Percentiles rank a stretch among this genome's conserved stretches.
These are phyloP conservation scores for Parazoanthus atlanticus DNA, from an alignment of 92 coral and sea anemone genomes.

Conservation along the genomic window DNA sequence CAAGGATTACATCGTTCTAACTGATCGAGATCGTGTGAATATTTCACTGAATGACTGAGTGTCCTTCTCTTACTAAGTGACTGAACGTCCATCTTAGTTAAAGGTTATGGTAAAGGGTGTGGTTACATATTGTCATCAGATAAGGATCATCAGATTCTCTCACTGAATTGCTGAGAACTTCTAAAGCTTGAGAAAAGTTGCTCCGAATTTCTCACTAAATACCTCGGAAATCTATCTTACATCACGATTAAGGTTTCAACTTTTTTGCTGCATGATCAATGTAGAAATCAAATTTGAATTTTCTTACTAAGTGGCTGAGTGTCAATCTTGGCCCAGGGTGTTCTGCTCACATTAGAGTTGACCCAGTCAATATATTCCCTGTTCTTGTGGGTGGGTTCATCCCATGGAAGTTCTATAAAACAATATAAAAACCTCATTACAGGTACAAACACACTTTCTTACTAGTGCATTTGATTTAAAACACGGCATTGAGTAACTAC, in stretches of 20 bases:
- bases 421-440: not conserved
- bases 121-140: not conserved
- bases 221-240: not conserved
- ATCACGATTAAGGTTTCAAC: no score
- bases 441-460: not conserved
- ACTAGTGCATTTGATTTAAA: not conserved
- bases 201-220: no score
- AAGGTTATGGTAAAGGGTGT: not conserved
- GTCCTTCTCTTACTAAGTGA: not conserved
- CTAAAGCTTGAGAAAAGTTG: no score
- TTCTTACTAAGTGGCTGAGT: constrained; percentile 75
- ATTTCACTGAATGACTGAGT: not conserved
- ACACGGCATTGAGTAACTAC: not conserved
- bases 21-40: not conserved
- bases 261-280: no score
- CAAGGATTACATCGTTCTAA: not conserved
- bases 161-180: not conserved
- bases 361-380: constrained; percentile 85
- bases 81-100: not conserved
- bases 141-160: not conserved
- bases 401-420: constrained; percentile 92
- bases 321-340: constrained; percentile 97
- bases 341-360: constrained; percentile 60
- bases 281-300: no score
- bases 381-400: constrained; percentile 82